These are phyloP conservation scores for Nilaparvata lugens DNA, from an alignment of 1,140 invertebrate genomes.

Conservation along the genomic window DNA sequence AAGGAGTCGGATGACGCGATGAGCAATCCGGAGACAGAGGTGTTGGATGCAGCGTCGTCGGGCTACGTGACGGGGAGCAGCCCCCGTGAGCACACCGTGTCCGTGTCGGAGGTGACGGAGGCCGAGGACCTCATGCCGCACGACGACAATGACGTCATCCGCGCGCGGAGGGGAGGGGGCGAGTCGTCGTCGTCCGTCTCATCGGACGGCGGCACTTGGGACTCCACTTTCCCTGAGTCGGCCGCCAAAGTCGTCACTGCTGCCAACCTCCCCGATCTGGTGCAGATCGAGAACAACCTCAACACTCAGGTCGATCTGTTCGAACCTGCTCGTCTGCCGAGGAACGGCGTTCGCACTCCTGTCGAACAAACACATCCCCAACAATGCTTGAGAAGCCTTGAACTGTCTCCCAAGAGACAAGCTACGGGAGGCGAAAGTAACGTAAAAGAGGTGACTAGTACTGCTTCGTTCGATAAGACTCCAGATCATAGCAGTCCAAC, in stretches of 20 bases:
- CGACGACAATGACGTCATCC: conserved; percentile 53
- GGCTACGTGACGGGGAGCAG: conserved; percentile 37
- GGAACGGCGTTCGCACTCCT: background rate
- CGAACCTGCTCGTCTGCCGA: conserved; percentile 21
- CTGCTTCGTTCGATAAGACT: too few species aligned
- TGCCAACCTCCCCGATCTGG: conserved; percentile 29
- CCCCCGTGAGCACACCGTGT: conserved; percentile 38
- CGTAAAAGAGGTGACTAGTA: too few species aligned
- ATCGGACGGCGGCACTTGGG: conserved; percentile 50
- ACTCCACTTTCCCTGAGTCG: conserved; percentile 35
- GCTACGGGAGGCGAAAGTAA: too few species aligned
- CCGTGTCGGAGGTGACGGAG: conserved; percentile 37
- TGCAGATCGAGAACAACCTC: conserved; percentile 25
- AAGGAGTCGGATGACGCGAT: conserved; percentile 16
- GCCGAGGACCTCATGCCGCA: conserved; percentile 52
- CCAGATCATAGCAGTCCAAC: too few species aligned
- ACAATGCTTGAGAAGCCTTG: too few species aligned
- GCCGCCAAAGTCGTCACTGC: conserved; percentile 26
- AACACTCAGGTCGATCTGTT: conserved; percentile 6
- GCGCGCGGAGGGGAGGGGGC: conserved; percentile 30
- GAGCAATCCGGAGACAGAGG: conserved; percentile 15
- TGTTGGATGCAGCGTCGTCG: conserved; percentile 18
- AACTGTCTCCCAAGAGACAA: too few species aligned
- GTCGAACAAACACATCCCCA: too few species aligned
- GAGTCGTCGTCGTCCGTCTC: conserved; percentile 43